phyloP scores from a whole-genome alignment of 2,113 vertebrate species.

The Coptodon rendalli region DNA sequence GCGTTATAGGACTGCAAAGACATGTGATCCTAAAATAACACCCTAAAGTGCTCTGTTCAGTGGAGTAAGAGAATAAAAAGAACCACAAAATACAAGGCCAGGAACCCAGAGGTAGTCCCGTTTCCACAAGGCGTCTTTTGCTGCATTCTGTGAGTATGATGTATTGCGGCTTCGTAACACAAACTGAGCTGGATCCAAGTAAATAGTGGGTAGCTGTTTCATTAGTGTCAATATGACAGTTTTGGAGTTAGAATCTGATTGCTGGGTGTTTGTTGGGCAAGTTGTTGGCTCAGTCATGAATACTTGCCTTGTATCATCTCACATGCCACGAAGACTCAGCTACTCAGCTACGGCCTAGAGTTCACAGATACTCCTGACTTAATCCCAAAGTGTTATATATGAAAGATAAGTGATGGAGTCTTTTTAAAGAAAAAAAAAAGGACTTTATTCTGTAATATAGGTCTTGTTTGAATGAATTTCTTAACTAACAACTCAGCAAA shows the following conservation, averaged over 20 bases:
- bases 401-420: background rate
- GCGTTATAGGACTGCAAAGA: background rate
- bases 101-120: conserved; percentile 24
- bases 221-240: background rate
- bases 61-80: conserved; percentile 40
- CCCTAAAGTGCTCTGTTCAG: conserved; percentile 26
- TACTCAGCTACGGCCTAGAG: background rate
- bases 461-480: background rate
- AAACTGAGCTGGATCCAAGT: background rate
- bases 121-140: conserved; percentile 46
- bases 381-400: background rate
- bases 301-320: background rate
- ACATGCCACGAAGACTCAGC: background rate
- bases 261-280: background rate
- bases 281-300: background rate
- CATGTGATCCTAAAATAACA: conserved; percentile 45
- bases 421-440: background rate
- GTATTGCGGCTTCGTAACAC: conserved; percentile 18
- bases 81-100: conserved; percentile 33
- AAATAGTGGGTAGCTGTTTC: background rate
- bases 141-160: conserved; percentile 37
- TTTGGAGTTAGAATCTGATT: background rate
- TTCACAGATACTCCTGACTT: background rate
- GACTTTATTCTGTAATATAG: background rate
- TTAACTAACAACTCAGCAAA: background rate